phyloP scores from a whole-genome alignment of 2,113 vertebrate species.

The Morone chrysops region DNA sequence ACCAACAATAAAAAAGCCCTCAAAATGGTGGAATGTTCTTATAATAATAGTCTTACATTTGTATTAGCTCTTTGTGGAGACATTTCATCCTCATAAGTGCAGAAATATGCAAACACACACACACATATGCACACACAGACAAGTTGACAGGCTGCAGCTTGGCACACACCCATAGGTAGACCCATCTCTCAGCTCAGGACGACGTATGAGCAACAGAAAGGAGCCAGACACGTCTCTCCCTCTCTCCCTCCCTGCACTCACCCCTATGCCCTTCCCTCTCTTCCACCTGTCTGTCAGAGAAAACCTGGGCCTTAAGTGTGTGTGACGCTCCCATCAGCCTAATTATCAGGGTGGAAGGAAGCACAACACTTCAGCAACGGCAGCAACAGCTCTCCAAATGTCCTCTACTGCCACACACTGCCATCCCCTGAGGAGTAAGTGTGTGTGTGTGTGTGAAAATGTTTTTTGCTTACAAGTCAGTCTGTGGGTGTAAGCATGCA shows the following conservation, averaged over 20 bases:
- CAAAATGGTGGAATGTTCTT: neutral
- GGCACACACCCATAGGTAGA: constrained; percentile 23
- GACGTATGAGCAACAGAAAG: constrained; percentile 48
- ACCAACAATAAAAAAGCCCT: neutral
- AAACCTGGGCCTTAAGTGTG: constrained; percentile 36
- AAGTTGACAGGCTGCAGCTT: constrained; percentile 19
- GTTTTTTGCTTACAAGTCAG: neutral
- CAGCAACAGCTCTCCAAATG: constrained; percentile 57
- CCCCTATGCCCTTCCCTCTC: constrained; percentile 36
- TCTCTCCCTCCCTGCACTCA: neutral
- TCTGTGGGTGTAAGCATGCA: neutral
- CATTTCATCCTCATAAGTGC: neutral
- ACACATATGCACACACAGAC: neutral
- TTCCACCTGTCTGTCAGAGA: constrained; percentile 43
- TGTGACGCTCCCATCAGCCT: constrained; percentile 67
- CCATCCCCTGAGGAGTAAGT: constrained; percentile 3
- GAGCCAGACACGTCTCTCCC: constrained; percentile 24
- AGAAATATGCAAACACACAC: constrained; percentile 17
- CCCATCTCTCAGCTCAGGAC: constrained; percentile 26
- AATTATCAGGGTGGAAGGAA: constrained; percentile 65
- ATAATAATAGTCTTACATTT: neutral
- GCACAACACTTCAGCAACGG: constrained; percentile 51
- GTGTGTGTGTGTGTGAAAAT: neutral
- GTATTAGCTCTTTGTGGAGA: neutral
- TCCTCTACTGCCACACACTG: constrained; percentile 68